Base-by-base conservation (phyloP, 2,797 vertebrate species). In the Oreortyx pictus region DNA sequence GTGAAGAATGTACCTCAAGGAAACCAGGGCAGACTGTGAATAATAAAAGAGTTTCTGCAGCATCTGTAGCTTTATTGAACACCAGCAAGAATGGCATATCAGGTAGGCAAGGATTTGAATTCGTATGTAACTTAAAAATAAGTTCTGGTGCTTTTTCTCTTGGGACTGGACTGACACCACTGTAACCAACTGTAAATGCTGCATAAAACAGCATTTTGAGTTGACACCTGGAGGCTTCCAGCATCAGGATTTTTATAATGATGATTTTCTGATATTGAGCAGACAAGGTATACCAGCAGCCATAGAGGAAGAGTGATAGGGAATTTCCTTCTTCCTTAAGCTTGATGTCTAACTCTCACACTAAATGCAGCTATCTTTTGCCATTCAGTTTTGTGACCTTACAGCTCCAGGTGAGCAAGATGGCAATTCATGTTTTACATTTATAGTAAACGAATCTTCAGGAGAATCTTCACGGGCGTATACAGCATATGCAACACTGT, bases 51-150 rank as follows among this genome's bases (percentile, higher is more conserved):
- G 96, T 97, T 86, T 95, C 97, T 96, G 96, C 97, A 93, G 93
- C 98, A 87, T 97, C 97, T 97, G 96, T 97, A 96, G 96, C 97
- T 96, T 97, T 98, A 92, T 96, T 97, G 96, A 98, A 97, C 97
- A 97, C 98, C 97, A 98, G 97, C 97, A 98, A 97, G 97, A 98
- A 97, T 93, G 97, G 96, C 93, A 97, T 98, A 98, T 98, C 98
- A 98, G 98, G 98, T 99, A 97, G 96, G 97, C 79, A 43, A 90
- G 72, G 61, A 9, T 94, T 89, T 88, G 64, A 56, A 47, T 83
- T 62, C 46, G 89, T 77, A 37, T 60, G 31, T 23, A 46, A 16
- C 77, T 75, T 43, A 15, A 83, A 83, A 74, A 39, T 72, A 74
- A 79, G 64, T 88, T 90, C 14, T 27, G 27, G 5, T 29, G 37